Conservation (phyloP, 2,888 invertebrate genomes). For the Drosophila kuntzei region DNA sequence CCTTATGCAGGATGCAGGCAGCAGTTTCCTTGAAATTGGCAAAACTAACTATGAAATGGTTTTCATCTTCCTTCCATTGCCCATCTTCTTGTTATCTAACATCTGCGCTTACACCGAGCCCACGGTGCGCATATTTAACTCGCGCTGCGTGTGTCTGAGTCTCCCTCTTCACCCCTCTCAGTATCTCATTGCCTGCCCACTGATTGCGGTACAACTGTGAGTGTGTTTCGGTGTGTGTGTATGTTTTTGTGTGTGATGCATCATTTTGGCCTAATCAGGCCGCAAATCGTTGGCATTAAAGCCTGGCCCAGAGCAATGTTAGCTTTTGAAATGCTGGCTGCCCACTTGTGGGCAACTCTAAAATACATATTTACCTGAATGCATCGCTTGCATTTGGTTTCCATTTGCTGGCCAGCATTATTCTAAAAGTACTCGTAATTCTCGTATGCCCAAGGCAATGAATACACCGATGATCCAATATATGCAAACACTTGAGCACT, state of each 20-base stretch:
- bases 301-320: conserved; percentile 71
- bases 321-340: conserved; percentile 57
- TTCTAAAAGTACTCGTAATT: conserved; percentile 6
- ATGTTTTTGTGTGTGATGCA: conserved; percentile 68
- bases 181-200: conserved; percentile 40
- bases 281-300: conserved; percentile 79
- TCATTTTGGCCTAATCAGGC: conserved; percentile 78
- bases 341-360: conserved; percentile 56
- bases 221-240: conserved; percentile 22
- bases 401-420: conserved; percentile 38
- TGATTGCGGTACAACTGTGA: conserved; percentile 17
- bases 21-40: conserved; percentile 72
- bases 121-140: conserved; percentile 73
- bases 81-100: conserved; percentile 53
- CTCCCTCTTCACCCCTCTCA: conserved; percentile 1
- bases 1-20: conserved; percentile 66
- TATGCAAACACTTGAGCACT: conserved; percentile 29
- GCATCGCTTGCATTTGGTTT: conserved; percentile 55
- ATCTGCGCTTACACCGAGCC: conserved; percentile 63
- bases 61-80: conserved; percentile 23
- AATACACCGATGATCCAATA: conserved; percentile 17
- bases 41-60: conserved; percentile 63
- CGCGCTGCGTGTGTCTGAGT: conserved; percentile 70
- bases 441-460: conserved; percentile 20
- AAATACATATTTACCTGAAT: conserved; percentile 64